Evolutionary conservation across 2,113 vertebrate genomes (phyloP).

Genomic region (Heloderma charlesbogerti): DNA sequence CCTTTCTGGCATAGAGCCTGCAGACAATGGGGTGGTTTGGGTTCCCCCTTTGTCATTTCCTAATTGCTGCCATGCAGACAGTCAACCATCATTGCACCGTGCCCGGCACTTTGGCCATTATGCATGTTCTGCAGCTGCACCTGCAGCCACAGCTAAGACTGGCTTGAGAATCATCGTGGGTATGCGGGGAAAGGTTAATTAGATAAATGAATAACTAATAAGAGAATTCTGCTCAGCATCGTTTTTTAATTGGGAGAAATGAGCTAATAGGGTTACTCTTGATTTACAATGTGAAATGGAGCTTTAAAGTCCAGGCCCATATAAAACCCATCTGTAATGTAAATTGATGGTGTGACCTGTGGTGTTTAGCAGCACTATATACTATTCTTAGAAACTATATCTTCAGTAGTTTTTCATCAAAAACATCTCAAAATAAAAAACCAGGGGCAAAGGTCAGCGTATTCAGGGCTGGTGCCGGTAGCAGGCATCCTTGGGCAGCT

Average conservation of each 20-base stretch:
- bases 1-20: not conserved
- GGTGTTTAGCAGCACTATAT: not conserved
- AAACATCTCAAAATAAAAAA: not conserved
- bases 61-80: no score
- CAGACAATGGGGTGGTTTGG: not conserved
- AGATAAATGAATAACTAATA: not conserved
- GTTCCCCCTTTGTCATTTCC: not conserved
- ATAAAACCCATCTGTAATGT: conserved; percentile 25
- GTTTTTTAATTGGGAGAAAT: conserved; percentile 21
- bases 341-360: not conserved
- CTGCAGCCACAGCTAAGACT: not conserved
- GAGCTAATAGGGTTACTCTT: conserved; percentile 5
- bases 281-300: not conserved
- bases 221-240: not conserved
- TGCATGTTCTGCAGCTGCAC: not conserved
- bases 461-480: not conserved
- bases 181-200: not conserved
- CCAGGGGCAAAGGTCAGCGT: not conserved
- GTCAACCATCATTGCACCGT: not conserved
- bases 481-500: not conserved
- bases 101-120: not conserved
- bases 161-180: not conserved
- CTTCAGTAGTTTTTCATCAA: not conserved
- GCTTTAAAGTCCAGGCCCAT: not conserved
- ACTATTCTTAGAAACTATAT: not conserved